phyloP scores from a whole-genome alignment of 2,113 vertebrate species.

The Corythornis cristatus region DNA sequence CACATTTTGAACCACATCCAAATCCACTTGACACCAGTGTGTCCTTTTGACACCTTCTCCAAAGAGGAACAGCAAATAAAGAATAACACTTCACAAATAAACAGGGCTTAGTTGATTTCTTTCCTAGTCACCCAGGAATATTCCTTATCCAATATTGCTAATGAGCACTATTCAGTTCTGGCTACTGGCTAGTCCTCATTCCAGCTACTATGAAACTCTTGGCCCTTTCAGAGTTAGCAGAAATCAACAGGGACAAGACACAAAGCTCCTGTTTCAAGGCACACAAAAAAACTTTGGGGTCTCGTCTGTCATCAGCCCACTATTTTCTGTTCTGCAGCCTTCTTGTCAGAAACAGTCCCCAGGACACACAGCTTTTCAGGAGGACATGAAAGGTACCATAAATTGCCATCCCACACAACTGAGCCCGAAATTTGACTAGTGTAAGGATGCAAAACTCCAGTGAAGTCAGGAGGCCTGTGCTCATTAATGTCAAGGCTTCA shows the following conservation, averaged over 20 bases:
- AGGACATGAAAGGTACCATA: slow-evolving; percentile 33
- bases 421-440: slow-evolving; percentile 37
- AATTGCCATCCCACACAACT: slow-evolving; percentile 22
- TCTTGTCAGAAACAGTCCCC: slow-evolving; percentile 34
- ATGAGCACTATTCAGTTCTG: background rate
- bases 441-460: slow-evolving; percentile 32
- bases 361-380: slow-evolving; percentile 32
- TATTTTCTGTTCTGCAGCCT: slow-evolving; percentile 31
- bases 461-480: slow-evolving; percentile 13
- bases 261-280: slow-evolving; percentile 26
- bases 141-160: background rate
- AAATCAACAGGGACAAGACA: slow-evolving; percentile 32
- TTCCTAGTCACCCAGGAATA: background rate
- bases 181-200: background rate
- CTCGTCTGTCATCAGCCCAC: slow-evolving; percentile 38
- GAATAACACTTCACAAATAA: background rate
- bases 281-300: slow-evolving; percentile 27
- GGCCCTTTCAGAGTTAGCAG: slow-evolving; percentile 4
- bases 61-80: background rate
- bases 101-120: background rate
- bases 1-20: background rate
- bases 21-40: background rate
- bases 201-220: background rate
- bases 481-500: slow-evolving; percentile 55
- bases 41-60: background rate